Evolutionary conservation across 1,140 invertebrate species (phyloP), one percentile per base, ranked within the genome.

Genomic region (Heliconius congener): DNA sequence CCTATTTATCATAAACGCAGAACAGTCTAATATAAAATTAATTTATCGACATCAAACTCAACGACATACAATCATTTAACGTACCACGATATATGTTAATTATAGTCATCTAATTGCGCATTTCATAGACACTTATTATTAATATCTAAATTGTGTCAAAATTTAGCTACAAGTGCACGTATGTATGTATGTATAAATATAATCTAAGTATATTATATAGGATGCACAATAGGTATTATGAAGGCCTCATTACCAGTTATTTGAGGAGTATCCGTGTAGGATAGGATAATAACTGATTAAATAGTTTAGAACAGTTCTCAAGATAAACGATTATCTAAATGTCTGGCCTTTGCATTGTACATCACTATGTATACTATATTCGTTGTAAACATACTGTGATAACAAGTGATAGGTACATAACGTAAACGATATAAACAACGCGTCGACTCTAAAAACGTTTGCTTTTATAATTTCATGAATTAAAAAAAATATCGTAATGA

Each of bases 121-220:
- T 88, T 88, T 89, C 82, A 85, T 88, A 87, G 60, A 66, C 60
- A 66, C 60, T 66, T 86, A 87, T 85, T 83, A 71, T 66, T 82
- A 83, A 78, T 70, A 86, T 80, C 88, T 90, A 88, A 88, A 80
- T 90, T 77, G 91, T 93, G 91, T 88, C 81, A 86, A 89, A 89
- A 88, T 87, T 90, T 91, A 88, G 81, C 91, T 93, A 93, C 89
- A 37, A 84, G 91, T 93, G 92, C 92, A 90, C 42, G 13, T 46
- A 46, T 46, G 42, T 46, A 46, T 42, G 42, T 46, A 46, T 85
- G 79, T 85, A 81, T 81, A 81, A 82, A 81, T 84, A 80, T 81
- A 73, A 82, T 82, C 81, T 84, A 84, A 84, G 74, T 73, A 79
- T 81, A 81, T 72, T 71, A 39, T 60, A 70, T 75, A 81, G 76